Evolutionary conservation across 2,113 vertebrate genomes (phyloP).

Genomic region (Hipposideros armiger): DNA sequence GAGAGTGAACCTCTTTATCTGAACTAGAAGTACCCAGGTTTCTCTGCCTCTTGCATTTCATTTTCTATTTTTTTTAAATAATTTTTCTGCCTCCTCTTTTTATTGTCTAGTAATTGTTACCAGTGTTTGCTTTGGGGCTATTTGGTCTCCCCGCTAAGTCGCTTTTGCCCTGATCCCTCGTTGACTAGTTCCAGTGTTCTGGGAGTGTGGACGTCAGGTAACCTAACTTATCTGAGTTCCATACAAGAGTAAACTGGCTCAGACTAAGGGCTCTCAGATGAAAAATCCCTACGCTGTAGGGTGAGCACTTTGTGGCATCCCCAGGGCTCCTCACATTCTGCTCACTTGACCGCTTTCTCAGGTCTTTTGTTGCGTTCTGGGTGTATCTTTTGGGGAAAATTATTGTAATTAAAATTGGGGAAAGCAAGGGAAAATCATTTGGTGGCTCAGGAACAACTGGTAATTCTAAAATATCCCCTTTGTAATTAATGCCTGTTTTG

Average conservation of each 20-base stretch:
- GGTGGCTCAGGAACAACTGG: background rate
- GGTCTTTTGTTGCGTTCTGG: conserved; percentile 25
- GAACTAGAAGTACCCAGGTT: background rate
- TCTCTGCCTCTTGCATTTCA: background rate
- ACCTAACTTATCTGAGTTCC: background rate
- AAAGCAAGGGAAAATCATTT: background rate
- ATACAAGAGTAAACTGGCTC: background rate
- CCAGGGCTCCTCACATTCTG: background rate
- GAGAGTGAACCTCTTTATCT: background rate
- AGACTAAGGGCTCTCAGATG: background rate
- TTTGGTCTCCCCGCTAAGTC: background rate
- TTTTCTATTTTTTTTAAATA: background rate
- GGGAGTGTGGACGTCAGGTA: background rate
- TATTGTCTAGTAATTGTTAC: background rate
- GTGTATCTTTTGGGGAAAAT: background rate
- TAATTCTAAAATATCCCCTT: conserved; percentile 4
- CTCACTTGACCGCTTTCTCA: background rate
- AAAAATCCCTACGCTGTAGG: background rate
- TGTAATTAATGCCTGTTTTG: background rate
- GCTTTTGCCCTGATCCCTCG: background rate
- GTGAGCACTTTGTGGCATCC: background rate
- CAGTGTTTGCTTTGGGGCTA: background rate
- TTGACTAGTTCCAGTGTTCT: background rate
- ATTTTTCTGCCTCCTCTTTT: background rate
- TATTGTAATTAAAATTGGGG: conserved; percentile 11